These are phyloP conservation scores for Salmo trutta DNA, from an alignment of 2,797 vertebrate genomes.

Conservation along the genomic window DNA sequence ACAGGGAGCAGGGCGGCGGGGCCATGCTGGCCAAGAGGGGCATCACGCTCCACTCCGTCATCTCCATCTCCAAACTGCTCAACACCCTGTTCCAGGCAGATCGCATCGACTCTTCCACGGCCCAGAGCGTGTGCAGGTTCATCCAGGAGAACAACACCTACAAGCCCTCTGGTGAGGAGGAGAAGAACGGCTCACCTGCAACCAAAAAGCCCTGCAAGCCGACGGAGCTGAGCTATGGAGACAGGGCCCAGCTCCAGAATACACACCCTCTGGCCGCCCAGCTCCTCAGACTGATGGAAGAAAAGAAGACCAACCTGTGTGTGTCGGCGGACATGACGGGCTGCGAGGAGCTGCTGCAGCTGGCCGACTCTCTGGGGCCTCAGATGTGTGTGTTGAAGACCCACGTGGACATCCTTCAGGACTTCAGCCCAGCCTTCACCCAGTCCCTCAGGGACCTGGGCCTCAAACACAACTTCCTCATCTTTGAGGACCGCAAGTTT, in stretches of 20 bases:
- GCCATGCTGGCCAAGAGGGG: constrained; percentile 77
- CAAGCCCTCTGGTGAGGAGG: constrained; percentile 47
- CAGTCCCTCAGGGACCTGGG: constrained; percentile 75
- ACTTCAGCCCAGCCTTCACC: constrained; percentile 78
- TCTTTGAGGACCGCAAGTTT: constrained; percentile 98
- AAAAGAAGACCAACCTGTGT: constrained; percentile 89
- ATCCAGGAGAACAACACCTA: constrained; percentile 78
- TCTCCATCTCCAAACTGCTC: constrained; percentile 83
- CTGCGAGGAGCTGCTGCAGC: constrained; percentile 80
- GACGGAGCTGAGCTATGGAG: constrained; percentile 78
- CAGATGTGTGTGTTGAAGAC: constrained; percentile 92
- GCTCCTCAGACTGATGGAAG: constrained; percentile 86
- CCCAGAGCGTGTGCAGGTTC: constrained; percentile 78
- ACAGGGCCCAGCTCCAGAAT: constrained; percentile 78
- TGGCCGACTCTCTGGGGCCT: constrained; percentile 84
- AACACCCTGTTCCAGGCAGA: constrained; percentile 74
- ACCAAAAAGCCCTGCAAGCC: constrained; percentile 62
- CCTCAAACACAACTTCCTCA: constrained; percentile 83
- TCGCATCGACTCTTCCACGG: constrained; percentile 73
- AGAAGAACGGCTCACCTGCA: constrained; percentile 41
- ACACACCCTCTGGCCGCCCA: constrained; percentile 79
- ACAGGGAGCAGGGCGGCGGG: constrained; percentile 88
- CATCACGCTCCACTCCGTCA: constrained; percentile 83
- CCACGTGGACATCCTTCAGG: constrained; percentile 86
- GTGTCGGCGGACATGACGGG: constrained; percentile 87